These are phyloP conservation scores for Cantharis nigra DNA, from an alignment of 2,888 invertebrate genomes.

Conservation along the genomic window DNA sequence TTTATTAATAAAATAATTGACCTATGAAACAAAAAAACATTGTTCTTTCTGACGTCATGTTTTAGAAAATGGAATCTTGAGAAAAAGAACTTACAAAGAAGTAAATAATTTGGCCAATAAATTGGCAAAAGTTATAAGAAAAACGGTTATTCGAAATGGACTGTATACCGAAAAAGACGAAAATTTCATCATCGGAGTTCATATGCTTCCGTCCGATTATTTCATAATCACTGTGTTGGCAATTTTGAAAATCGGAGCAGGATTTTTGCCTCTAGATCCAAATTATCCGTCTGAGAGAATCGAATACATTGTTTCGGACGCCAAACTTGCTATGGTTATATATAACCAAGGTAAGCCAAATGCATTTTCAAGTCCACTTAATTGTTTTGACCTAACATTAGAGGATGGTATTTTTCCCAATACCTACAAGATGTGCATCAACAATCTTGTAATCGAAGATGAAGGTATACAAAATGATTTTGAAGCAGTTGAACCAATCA, in stretches of 20 bases:
- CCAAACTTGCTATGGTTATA: constrained; percentile 71
- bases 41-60: not conserved
- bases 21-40: not conserved
- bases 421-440: constrained; percentile 51
- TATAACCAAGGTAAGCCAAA: constrained; percentile 64
- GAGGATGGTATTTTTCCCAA: constrained; percentile 36
- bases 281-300: constrained; percentile 72
- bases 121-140: constrained; percentile 60
- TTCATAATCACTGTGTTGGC: constrained; percentile 70
- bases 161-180: constrained; percentile 65
- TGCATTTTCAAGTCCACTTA: not conserved
- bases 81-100: constrained; percentile 58
- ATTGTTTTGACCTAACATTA: not conserved
- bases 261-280: constrained; percentile 82
- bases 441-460: constrained; percentile 55
- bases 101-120: constrained; percentile 63
- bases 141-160: constrained; percentile 50
- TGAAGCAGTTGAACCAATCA: constrained; percentile 47
- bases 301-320: constrained; percentile 75
- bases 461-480: constrained; percentile 54
- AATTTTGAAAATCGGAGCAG: constrained; percentile 80
- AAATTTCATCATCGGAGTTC: constrained; percentile 76
- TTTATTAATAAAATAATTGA: not conserved
- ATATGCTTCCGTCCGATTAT: constrained; percentile 75
- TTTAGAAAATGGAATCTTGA: constrained; percentile 42